Percentiles rank a stretch among this genome's conserved stretches.
Conservation (phyloP, 2,797 vertebrate species). For the Siniperca undulata region DNA sequence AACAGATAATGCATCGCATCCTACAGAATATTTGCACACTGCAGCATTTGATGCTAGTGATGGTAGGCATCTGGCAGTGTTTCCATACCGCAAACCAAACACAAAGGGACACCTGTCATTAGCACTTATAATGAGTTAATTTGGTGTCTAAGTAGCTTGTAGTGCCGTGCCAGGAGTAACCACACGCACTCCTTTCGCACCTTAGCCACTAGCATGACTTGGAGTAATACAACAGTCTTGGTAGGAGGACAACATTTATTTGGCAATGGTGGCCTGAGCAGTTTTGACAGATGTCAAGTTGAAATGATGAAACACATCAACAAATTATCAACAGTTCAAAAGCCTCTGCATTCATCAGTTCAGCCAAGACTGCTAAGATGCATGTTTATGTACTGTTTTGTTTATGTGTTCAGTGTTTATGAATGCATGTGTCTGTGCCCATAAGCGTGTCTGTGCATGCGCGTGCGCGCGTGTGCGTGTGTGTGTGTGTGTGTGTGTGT, state of each 20-base stretch:
- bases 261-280: slow-evolving; percentile 35
- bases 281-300: slow-evolving; percentile 69
- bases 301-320: slow-evolving; percentile 49
- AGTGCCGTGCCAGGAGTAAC: slow-evolving; percentile 35
- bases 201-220: slow-evolving; percentile 43
- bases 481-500: not conserved
- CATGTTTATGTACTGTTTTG: slow-evolving; percentile 35
- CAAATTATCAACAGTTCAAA: slow-evolving; percentile 62
- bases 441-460: not conserved
- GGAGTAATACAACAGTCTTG: slow-evolving; percentile 13
- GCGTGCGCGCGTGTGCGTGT: too few species aligned
- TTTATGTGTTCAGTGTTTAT: not conserved
- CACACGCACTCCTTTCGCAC: slow-evolving; percentile 38
- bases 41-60: slow-evolving; percentile 20
- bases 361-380: slow-evolving; percentile 29
- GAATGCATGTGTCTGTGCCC: not conserved
- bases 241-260: slow-evolving; percentile 28
- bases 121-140: slow-evolving; percentile 67
- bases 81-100: slow-evolving; percentile 57
- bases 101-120: slow-evolving; percentile 76
- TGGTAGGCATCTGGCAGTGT: slow-evolving; percentile 55
- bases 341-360: slow-evolving; percentile 38
- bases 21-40: slow-evolving; percentile 45
- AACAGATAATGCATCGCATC: slow-evolving; percentile 47
- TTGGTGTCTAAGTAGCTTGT: slow-evolving; percentile 64